Conservation (phyloP, 92 coral and sea anemone species). For the Parazoanthus swiftii region DNA sequence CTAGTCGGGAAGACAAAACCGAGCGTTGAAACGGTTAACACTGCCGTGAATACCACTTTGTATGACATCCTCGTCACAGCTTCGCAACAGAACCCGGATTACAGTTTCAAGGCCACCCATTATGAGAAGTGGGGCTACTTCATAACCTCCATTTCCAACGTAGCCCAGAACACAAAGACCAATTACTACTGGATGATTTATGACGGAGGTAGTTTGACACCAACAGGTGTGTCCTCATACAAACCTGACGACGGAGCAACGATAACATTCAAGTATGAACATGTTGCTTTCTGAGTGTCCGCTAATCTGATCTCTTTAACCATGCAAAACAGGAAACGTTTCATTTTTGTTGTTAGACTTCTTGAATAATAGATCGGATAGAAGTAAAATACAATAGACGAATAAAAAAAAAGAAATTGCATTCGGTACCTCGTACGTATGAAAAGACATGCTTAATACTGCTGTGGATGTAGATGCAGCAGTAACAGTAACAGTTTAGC, state of each 20-base stretch:
- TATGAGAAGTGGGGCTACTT: background rate
- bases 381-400: too few species aligned
- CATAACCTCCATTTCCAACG: slow-evolving; percentile 32
- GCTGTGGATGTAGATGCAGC: too few species aligned
- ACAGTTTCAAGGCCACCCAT: background rate
- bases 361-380: too few species aligned
- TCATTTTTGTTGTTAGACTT: too few species aligned
- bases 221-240: slow-evolving; percentile 13
- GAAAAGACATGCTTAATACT: too few species aligned
- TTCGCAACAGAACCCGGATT: background rate
- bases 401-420: too few species aligned
- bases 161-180: background rate
- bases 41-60: slow-evolving; percentile 13
- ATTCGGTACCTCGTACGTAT: too few species aligned
- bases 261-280: slow-evolving; percentile 13
- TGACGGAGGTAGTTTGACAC: slow-evolving; percentile 6
- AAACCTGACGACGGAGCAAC: background rate
- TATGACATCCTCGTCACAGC: slow-evolving; percentile 26
- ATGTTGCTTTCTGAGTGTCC: background rate
- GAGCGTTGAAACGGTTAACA: background rate
- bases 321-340: too few species aligned
- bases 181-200: slow-evolving; percentile 32
- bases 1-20: slow-evolving; percentile 12
- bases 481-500: too few species aligned
- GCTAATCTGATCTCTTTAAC: too few species aligned